Base-by-base conservation (phyloP, 2,113 vertebrate genomes). In the Glareola pratincola region DNA sequence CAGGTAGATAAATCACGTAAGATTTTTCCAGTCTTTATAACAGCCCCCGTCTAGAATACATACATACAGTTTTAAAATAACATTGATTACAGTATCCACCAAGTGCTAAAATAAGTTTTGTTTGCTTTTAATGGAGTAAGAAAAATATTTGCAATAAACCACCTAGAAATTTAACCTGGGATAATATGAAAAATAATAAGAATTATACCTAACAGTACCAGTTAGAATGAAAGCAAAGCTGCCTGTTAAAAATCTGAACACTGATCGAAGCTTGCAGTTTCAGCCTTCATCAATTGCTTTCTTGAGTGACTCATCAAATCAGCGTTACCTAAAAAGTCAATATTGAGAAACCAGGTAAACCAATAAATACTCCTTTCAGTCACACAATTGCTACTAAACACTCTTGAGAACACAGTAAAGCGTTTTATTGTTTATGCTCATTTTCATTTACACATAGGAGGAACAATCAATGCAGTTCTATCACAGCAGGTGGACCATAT, bases 341-440 rank as follows among this genome's bases (percentile, higher is more conserved):
- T 68, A 92, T 12, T 71, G 81, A 85, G 83, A 74, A 91, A 92
- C 64, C 41, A 69, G 87, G 90, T 90, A 77, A 96, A 80, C 47
- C 72, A 92, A 57, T 73, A 95, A 97, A 88, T 50, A 90, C 57
- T 96, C 68, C 51, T 69, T 84, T 79, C 74, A 96, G 96, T 88
- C 95, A 98, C 64, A 97, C 90, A 97, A 92, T 69, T 90, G 95
- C 62, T 91, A 95, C 74, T 72, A 86, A 84, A 68, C 74, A 94
- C 69, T 95, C 94, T 97, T 95, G 92, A 90, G 93, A 97, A 98
- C 98, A 97, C 96, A 96, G 93, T 97, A 98, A 97, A 94, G 96
- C 96, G 24, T 98, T 98, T 98, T 94, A 98, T 98, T 97, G 96
- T 97, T 98, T 97, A 96, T 92, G 96, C 94, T 98, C 93, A 98